Base-by-base conservation (phyloP, 2,797 vertebrate genomes). In the Macropodus opercularis region DNA sequence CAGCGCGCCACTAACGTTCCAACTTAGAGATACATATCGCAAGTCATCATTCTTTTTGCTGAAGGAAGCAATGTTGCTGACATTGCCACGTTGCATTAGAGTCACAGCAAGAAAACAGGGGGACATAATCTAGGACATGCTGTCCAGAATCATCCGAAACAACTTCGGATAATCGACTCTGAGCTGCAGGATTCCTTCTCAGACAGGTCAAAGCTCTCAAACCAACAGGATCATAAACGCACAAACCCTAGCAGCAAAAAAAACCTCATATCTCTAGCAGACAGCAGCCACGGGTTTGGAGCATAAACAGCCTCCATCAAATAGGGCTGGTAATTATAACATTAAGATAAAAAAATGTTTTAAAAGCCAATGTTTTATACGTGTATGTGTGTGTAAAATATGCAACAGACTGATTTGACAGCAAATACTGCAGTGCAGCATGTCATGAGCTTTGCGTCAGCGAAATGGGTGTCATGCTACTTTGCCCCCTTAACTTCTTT, bases 21-120 rank as follows among this genome's bases (percentile, higher is more conserved):
- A 77, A 77, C 79, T 74, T 83, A 63, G 79, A 81, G 86, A 89
- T 92, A 79, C 78, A 84, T 87, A 87, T 89, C 80, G 78, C 71
- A 70, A 89, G 88, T 91, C 89, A 90, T 91, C 85, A 81, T 89
- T 89, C 81, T 89, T 90, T 92, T 83, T 89, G 90, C 89, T 92
- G 89, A 90, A 90, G 87, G 87, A 92, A 80, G 90, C 86, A 87
- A 79, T 73, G 84, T 85, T 84, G 81, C 81, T 88, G 87, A 86
- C 77, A 69, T 80, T 90, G 91, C 86, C 91, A 89, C 68, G 86
- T 86, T 87, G 84, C 84, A 90, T 92, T 90, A 92, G 66, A 85
- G 77, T 93, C 90, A 89, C 83, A 56, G 78, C 57, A 66, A 76
- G 86, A 88, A 90, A 90, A 91, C 80, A 90, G 85, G 82, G 79